Evolutionary conservation across 2,797 vertebrate species (phyloP), one percentile per base, ranked within the genome.

Genomic region (Lacerta viridis): DNA sequence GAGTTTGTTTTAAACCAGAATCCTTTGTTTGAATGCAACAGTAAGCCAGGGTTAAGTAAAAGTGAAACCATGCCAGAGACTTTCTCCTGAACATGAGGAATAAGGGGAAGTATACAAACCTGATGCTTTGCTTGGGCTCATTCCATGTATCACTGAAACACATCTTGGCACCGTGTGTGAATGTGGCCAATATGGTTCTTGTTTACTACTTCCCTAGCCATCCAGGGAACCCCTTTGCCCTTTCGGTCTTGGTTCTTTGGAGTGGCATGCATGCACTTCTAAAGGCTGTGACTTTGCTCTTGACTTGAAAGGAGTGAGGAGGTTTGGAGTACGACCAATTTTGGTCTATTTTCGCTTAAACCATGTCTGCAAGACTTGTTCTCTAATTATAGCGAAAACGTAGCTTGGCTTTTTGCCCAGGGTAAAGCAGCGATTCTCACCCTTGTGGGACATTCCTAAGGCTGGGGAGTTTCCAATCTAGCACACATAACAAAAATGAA

Each of bases 391-490:
- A 25, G 86, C 29, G 13, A 55, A 74, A 59, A 39, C 7, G 7
- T 5, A 3, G 15, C 46, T 80, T 80, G 68, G 25, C 2, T 71
- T 81, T 15, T 29, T 75, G 18, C 55, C 27, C 18, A 25, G 59
- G n/a, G 50, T 29, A 39, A 80, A 46, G 15, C 10, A 27, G 25
- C 8, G 27, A 66, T 76, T 89, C 79, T 75, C 71, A 55, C n/a
- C 29, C 25, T 75, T 85, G n/a, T 46, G 59, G 43, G 59, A 29
- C 71, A 68, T 81, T 84, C 50, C 55, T 68, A 41, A 68, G 43
- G 7, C 78, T 76, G n/a, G 78, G 72, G 84, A 82, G 36, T 86
- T 89, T 86, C 59, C 78, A 76, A 39, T 68, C 71, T 86, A 82
- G 84, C 39, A 36, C 41, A 61, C 25, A 39, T 43, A 74, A 82